A percentile compares a stretch with the other conserved stretches of the same genome.
Conservation (phyloP, 2,888 invertebrate species). For the Torymus auratus region DNA sequence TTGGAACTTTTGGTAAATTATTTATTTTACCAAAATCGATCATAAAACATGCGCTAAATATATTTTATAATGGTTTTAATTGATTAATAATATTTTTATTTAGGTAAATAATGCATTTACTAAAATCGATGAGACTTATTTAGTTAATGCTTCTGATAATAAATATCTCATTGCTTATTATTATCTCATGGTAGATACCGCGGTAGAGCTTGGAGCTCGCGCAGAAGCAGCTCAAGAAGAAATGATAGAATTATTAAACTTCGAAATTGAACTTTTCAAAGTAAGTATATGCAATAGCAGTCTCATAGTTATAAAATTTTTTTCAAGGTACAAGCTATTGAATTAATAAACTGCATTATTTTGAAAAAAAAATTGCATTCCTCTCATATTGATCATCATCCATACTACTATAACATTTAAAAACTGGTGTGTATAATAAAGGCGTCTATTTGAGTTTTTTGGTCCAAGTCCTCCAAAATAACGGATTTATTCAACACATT, state of each 20-base stretch:
- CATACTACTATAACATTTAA: too few relatives aligned
- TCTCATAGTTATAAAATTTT: too few relatives aligned
- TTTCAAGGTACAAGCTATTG: too few relatives aligned
- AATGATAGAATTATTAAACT: constrained; percentile 87
- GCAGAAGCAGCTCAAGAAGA: constrained; percentile 83
- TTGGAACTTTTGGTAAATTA: background rate
- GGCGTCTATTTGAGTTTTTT: too few relatives aligned
- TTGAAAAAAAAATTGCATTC: too few relatives aligned
- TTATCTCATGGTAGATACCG: constrained; percentile 91
- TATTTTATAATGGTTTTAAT: too few relatives aligned
- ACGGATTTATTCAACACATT: too few relatives aligned
- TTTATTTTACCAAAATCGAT: background rate
- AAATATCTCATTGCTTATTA: constrained; percentile 91
- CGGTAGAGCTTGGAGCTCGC: constrained; percentile 87
- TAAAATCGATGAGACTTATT: background rate
- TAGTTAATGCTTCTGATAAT: constrained; percentile 77
- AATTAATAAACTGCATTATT: too few relatives aligned
- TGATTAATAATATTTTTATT: background rate
- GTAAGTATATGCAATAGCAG: constrained; percentile 80
- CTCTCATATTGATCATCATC: too few relatives aligned
- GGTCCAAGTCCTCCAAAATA: too few relatives aligned
- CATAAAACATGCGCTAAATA: background rate
- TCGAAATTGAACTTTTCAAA: constrained; percentile 93
- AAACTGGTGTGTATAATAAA: too few relatives aligned
- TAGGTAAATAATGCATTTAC: background rate